These are phyloP conservation scores for Tretioscincus oriximinensis DNA, from an alignment of 2,113 vertebrate genomes.

Conservation along the genomic window DNA sequence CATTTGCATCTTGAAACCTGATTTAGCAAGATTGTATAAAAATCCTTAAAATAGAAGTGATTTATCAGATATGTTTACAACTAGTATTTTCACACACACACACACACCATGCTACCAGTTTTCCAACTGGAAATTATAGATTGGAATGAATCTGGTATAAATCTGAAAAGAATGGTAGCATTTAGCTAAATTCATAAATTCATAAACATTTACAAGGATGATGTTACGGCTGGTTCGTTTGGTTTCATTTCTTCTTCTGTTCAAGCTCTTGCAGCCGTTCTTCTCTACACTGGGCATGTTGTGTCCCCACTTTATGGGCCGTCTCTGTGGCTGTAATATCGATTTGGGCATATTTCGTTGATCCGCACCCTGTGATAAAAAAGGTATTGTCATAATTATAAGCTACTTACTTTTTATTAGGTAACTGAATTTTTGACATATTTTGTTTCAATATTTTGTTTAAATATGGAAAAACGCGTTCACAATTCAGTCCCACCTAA, in stretches of 20 bases:
- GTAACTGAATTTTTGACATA: not conserved
- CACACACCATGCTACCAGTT: conserved; percentile 12
- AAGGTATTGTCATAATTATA: not conserved
- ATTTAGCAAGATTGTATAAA: conserved; percentile 3
- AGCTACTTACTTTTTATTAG: not conserved
- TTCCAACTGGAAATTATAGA: conserved; percentile 15
- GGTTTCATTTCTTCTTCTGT: conserved; percentile 72
- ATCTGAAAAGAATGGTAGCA: not conserved
- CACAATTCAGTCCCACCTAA: no score
- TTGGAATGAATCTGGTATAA: conserved; percentile 32
- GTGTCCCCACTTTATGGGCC: conserved; percentile 79
- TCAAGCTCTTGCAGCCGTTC: conserved; percentile 80
- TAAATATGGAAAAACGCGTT: no score
- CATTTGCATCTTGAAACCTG: not conserved
- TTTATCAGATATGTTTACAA: conserved; percentile 13
- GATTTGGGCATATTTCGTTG: conserved; percentile 82
- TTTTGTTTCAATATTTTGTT: no score
- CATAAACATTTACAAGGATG: not conserved
- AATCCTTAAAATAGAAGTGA: not conserved
- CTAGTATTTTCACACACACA: not conserved
- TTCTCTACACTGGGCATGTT: conserved; percentile 78
- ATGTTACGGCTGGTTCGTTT: conserved; percentile 49
- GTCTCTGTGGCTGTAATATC: conserved; percentile 82
- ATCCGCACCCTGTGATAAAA: conserved; percentile 65
- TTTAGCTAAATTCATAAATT: not conserved